Evolutionary conservation across 1,140 invertebrate species (phyloP), one percentile per base, ranked within the genome.

Genomic region (Frieseomelitta varia): DNA sequence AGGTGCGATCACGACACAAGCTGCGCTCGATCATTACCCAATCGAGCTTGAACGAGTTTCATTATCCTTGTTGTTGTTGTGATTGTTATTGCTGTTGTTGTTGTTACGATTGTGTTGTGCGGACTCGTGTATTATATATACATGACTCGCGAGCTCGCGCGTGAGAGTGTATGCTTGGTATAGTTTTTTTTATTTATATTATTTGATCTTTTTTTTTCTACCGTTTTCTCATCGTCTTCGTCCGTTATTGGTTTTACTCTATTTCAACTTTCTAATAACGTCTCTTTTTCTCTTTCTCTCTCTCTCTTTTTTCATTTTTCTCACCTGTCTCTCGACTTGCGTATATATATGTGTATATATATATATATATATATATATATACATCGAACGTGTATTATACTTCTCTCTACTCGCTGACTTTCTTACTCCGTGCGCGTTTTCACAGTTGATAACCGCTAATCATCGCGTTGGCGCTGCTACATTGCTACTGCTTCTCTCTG

Each of bases 1-100:
- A 95, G 94, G 94, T 95, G 94, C 93, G 94, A 93, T 87, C 91
- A 85, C 84, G 88, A 85, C 81, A 80, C 82, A 53, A 67, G 90
- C 78, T 88, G 79, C 88, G 86, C 83, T 93, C 90, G 86, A 84
- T 92, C 89, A 83, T 84, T 86, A 85, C 21, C 74, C 65, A 75
- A 58, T 88, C 79, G 80, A 86, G 85, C 83, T 80, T 83, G 55
- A 86, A 67, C 73, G 74, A 85, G 55, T 75, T n/a, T 87, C 63
- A 61, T n/a, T 71, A 75, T 61, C 75, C 47, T 79, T 47, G 14
- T 68, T 68, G 34, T 79, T 77, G 39, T 47, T 39, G 30, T 30
- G 0, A 39, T 39, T 39, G 39, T 39, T 39, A 39, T 39, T 39
- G 39, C 8, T 47, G 39, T 61, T 51, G 27, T 76, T 51, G 15